Evolutionary conservation across 2,797 vertebrate species (phyloP), one percentile per base, ranked within the genome.

Genomic region (Helarctos malayanus): DNA sequence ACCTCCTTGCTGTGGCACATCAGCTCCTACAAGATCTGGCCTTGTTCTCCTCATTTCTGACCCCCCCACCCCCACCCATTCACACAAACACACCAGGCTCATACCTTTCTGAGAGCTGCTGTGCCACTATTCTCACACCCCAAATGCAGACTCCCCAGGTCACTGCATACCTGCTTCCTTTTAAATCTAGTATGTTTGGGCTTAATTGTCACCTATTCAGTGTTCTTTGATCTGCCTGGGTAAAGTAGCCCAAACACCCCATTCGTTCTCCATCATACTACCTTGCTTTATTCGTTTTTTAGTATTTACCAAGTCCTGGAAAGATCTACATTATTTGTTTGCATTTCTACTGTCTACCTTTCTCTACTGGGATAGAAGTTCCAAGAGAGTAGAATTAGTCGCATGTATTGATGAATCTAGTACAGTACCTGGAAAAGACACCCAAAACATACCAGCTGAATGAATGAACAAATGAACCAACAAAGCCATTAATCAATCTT

Each of bases 211-310:
- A 83, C 45, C 61, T 89, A 87, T 41, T 75, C 27, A 79, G 73
- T 59, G 38, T 32, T 56, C 38, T 91, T 63, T 95, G 75, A 68
- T 41, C 32, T 52, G 38, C 18, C 10, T 49, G 25, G 21, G 88
- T 47, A 84, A 52, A 78, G 8, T 23, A n/a, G n/a, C 21, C 68
- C 45, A 59, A 96, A 86, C 9, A 57, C 2, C n/a, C 38, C 59
- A 57, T 38, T 75, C 49, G 65, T 47, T 90, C 76, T 69, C 78
- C 69, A 85, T 35, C 19, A 82, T 4, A 35, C 18, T n/a, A 57
- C 49, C 56, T 92, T 8, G 5, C 82, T 92, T 95, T 56, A 89
- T n/a, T 89, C 87, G 63, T n/a, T 45, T 75, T 65, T 78, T 10
- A 88, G 52, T 91, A 73, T 45, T 90, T 27, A 80, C 15, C 25